phyloP scores from a whole-genome alignment of 2,113 vertebrate genomes.

The Stigmatopora argus region DNA sequence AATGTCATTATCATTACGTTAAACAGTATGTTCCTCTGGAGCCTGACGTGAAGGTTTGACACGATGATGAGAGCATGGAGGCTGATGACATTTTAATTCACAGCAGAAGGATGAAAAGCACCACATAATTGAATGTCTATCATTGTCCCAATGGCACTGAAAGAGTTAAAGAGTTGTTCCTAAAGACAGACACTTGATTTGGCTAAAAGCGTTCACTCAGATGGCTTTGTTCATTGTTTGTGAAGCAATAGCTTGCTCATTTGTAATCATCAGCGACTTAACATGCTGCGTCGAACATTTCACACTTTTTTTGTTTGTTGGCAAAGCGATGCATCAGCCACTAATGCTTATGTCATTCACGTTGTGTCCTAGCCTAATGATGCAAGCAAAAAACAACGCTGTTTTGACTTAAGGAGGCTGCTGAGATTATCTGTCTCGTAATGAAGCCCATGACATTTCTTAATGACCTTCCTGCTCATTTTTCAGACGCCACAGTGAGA shows the following conservation, averaged over 20 bases:
- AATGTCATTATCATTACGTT: too few species aligned
- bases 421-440: slow-evolving; percentile 20
- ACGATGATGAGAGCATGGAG: too few species aligned
- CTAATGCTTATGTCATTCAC: slow-evolving; percentile 39
- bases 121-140: too few species aligned
- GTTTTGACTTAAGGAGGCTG: slow-evolving; percentile 17
- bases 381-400: slow-evolving; percentile 11
- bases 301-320: neutral
- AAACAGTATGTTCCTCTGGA: too few species aligned
- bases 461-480: slow-evolving; percentile 1
- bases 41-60: too few species aligned
- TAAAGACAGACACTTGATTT: neutral
- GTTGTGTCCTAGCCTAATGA: slow-evolving; percentile 37
- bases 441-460: slow-evolving; percentile 12
- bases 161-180: too few species aligned
- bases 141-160: too few species aligned
- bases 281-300: neutral
- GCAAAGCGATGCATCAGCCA: slow-evolving; percentile 32
- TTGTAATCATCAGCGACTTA: slow-evolving; percentile 1
- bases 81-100: too few species aligned
- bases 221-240: neutral
- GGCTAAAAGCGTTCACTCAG: neutral
- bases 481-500: neutral
- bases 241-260: neutral
- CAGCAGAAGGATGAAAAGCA: too few species aligned